Conservation (phyloP, 2,113 vertebrate genomes). For the Morone saxatilis region DNA sequence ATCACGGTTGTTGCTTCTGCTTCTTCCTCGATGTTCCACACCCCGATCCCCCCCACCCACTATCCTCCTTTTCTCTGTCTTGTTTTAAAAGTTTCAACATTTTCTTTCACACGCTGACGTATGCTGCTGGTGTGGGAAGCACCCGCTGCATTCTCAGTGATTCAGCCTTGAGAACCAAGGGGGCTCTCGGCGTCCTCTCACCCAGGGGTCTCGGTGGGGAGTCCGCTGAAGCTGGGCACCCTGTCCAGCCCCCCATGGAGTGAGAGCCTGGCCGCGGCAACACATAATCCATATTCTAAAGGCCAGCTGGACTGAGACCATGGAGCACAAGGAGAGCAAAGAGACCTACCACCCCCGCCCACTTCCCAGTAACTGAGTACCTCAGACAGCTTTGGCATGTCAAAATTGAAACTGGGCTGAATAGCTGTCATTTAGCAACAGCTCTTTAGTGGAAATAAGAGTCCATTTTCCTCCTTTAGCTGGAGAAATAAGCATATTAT, state of each 20-base stretch:
- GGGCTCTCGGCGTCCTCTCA: slow-evolving; percentile 77
- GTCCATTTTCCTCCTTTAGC: slow-evolving; percentile 60
- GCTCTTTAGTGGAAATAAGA: slow-evolving; percentile 68
- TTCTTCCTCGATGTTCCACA: slow-evolving; percentile 41
- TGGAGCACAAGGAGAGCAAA: slow-evolving; percentile 73
- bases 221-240: slow-evolving; percentile 75
- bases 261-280: slow-evolving; percentile 65
- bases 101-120: slow-evolving; percentile 75
- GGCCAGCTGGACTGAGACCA: slow-evolving; percentile 82
- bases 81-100: slow-evolving; percentile 35
- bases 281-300: slow-evolving; percentile 85
- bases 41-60: slow-evolving; percentile 25
- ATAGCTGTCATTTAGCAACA: slow-evolving; percentile 72
- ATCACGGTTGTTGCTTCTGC: slow-evolving; percentile 59
- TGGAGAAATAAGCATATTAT: slow-evolving; percentile 71
- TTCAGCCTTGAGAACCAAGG: slow-evolving; percentile 71
- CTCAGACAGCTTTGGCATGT: slow-evolving; percentile 77
- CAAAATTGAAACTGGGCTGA: slow-evolving; percentile 72
- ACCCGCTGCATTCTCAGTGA: slow-evolving; percentile 65
- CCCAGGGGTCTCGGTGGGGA: slow-evolving; percentile 79
- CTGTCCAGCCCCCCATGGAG: slow-evolving; percentile 74
- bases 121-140: slow-evolving; percentile 71
- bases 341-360: slow-evolving; percentile 67
- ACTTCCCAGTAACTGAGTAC: slow-evolving; percentile 61
- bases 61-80: slow-evolving; percentile 54